Evolutionary conservation across 2,797 vertebrate genomes (phyloP).

Genomic region (Cryptoblepharus egeriae): DNA sequence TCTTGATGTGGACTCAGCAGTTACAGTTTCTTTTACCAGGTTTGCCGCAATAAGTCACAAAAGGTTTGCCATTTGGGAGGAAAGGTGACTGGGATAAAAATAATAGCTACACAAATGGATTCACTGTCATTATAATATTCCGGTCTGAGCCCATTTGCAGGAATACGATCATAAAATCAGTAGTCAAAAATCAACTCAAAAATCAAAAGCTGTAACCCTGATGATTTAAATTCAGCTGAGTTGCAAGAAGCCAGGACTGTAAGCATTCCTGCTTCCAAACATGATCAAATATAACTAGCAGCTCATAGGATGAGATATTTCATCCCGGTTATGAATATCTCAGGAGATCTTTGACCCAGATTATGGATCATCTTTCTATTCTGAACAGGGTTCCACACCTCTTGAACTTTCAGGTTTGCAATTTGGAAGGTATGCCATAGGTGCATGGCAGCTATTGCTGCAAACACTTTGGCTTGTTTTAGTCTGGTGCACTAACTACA

Average conservation of each 20-base stretch:
- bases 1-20: neutral
- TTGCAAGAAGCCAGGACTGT: neutral
- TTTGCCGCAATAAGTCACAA: neutral
- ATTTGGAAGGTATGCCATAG: too few relatives aligned
- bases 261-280: too few relatives aligned
- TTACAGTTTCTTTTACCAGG: neutral
- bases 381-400: too few relatives aligned
- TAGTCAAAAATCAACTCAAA: neutral
- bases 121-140: neutral
- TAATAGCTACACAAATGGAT: neutral
- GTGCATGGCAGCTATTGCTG: too few relatives aligned
- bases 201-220: constrained; percentile 36
- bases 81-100: neutral
- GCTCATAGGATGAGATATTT: too few relatives aligned
- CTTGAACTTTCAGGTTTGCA: too few relatives aligned
- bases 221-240: constrained; percentile 22
- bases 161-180: neutral
- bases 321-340: too few relatives aligned
- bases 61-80: neutral
- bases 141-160: constrained; percentile 3
- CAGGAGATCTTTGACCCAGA: too few relatives aligned
- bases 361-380: too few relatives aligned
- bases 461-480: too few relatives aligned
- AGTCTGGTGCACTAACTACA: too few relatives aligned
- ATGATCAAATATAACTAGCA: too few relatives aligned